Base-by-base conservation (phyloP, 2,113 vertebrate species). In the Climacteris rufus region DNA sequence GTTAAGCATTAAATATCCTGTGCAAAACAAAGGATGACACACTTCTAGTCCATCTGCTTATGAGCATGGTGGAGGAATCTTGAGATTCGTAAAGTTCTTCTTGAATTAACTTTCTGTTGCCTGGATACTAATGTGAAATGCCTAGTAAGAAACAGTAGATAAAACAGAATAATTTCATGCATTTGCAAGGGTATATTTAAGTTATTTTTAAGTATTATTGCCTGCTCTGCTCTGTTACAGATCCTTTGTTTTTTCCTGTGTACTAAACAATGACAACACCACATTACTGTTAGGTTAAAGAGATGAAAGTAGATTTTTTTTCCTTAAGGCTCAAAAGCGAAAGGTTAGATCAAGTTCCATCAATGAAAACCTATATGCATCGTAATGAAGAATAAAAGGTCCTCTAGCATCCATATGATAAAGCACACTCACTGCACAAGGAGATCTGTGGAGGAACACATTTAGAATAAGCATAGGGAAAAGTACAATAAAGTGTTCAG, bases 31-130 rank as follows among this genome's bases (percentile, higher is more conserved):
- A 33, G 61, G 77, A 71, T 69, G 65, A 79, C 2, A 2, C 35
- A 60, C 17, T 85, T 79, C 18, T 76, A 15, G 53, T 85, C 78
- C 63, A 65, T 91, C 79, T 93, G 65, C 70, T 83, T 84, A 35
- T 21, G 33, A 66, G 23, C 6, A 4, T 11, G 33, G 20, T 75
- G 42, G 21, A 60, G 6, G 22, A 87, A 71, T 84, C 42, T 61
- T 82, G 27, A 90, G 61, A 83, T 82, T 59, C 39, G 37, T 53
- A 44, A 95, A 87, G 37, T 76, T 83, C 94, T 79, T 76, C 70
- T 79, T 79, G 65, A 92, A 87, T 91, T 89, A 89, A 94, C 64
- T 94, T 94, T 82, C 80, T 91, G 91, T 95, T 96, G 93, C 87
- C 52, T 91, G 74, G 81, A 93, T 93, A 89, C 78, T 76, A 89